These are phyloP conservation scores for Drosophila mimica DNA, from an alignment of 2,888 invertebrate species.

Conservation along the genomic window DNA sequence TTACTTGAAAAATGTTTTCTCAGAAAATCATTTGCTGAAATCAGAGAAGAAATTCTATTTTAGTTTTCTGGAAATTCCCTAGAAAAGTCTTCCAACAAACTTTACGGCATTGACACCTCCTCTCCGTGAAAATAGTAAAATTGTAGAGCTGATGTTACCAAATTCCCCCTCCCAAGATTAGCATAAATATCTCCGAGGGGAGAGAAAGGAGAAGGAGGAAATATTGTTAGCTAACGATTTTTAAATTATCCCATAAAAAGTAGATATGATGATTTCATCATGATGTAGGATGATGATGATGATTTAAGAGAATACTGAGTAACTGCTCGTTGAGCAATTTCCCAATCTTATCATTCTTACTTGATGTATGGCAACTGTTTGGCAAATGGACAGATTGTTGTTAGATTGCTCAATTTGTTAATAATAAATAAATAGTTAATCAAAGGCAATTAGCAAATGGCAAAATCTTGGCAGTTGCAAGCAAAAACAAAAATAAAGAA, in stretches of 20 bases:
- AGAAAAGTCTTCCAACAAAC: background rate
- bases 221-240: no score
- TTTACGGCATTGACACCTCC: no score
- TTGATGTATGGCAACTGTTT: slow-evolving; percentile 5
- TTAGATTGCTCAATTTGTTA: slow-evolving; percentile 59
- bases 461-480: slow-evolving; percentile 14
- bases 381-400: slow-evolving; percentile 8
- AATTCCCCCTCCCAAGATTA: background rate
- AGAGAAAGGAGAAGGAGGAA: no score
- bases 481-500: background rate
- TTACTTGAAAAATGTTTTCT: background rate
- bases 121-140: background rate
- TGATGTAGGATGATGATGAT: background rate
- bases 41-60: background rate
- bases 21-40: background rate
- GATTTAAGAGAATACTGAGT: background rate
- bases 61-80: background rate
- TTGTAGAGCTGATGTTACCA: background rate
- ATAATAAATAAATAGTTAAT: slow-evolving; percentile 49
- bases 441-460: slow-evolving; percentile 43
- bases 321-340: slow-evolving; percentile 1
- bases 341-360: background rate
- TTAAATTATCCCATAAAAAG: no score
- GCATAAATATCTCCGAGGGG: background rate
- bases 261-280: no score